Conservation (phyloP, 2,797 vertebrate genomes). For the Hoplostethus mediterraneus region DNA sequence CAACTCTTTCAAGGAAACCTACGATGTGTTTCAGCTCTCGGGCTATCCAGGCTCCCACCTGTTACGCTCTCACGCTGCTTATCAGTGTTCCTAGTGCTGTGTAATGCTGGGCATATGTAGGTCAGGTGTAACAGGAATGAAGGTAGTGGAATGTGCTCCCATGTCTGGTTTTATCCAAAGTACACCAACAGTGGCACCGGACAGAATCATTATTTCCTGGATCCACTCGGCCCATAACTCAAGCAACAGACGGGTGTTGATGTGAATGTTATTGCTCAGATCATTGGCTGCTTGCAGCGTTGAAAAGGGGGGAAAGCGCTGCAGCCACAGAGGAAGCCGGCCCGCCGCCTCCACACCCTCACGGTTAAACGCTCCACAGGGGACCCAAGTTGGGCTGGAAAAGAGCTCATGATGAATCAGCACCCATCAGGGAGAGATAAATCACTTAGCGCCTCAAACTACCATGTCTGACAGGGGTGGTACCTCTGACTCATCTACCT, state of each 20-base stretch:
- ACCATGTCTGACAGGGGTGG: too few relatives aligned
- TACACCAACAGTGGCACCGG: neutral
- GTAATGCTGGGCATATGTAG: neutral
- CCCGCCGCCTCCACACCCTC: neutral
- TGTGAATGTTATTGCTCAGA: neutral
- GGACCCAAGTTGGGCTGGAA: neutral
- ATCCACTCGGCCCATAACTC: neutral
- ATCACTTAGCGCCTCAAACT: neutral
- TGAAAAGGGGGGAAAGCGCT: neutral
- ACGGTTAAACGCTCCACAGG: neutral
- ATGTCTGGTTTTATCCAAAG: too few relatives aligned
- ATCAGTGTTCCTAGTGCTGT: neutral
- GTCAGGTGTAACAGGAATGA: too few relatives aligned
- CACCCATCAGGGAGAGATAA: neutral
- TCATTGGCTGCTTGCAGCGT: neutral
- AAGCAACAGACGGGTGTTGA: neutral
- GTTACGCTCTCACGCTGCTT: slow-evolving; percentile 23
- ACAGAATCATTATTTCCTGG: neutral
- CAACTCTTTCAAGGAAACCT: slow-evolving; percentile 3
- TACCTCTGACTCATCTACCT: too few relatives aligned
- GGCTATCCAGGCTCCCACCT: slow-evolving; percentile 28
- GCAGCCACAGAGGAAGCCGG: too few relatives aligned
- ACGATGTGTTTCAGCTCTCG: neutral
- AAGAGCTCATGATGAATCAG: neutral
- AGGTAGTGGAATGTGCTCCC: too few relatives aligned